phyloP scores from a whole-genome alignment of 2,113 vertebrate species.

The Gambusia holbrooki region DNA sequence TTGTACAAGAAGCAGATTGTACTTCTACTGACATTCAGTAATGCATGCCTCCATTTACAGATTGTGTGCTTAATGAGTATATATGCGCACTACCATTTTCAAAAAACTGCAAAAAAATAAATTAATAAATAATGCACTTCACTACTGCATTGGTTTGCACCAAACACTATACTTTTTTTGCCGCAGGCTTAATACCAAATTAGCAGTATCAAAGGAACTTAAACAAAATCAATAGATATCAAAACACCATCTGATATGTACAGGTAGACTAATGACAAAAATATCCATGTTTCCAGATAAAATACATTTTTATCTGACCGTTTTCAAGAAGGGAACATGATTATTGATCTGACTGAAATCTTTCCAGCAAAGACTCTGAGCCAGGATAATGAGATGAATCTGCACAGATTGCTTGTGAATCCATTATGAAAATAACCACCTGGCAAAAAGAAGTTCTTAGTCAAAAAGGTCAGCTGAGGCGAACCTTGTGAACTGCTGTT shows the following conservation, averaged over 20 bases:
- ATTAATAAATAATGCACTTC: neutral
- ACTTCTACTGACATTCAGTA: neutral
- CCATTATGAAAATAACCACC: constrained; percentile 51
- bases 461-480: constrained; percentile 34
- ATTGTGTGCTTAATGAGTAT: neutral
- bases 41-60: neutral
- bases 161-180: neutral
- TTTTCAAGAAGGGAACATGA: neutral
- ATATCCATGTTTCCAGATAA: neutral
- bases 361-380: constrained; percentile 8
- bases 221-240: neutral
- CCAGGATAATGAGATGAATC: constrained; percentile 21
- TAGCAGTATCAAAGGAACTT: neutral
- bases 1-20: neutral
- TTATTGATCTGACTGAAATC: constrained; percentile 24
- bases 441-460: constrained; percentile 22
- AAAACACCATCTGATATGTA: neutral
- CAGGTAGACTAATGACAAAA: neutral
- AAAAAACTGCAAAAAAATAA: neutral
- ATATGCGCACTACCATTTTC: neutral
- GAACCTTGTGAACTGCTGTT: constrained; percentile 22
- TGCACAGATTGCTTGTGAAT: constrained; percentile 5
- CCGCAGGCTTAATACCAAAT: neutral
- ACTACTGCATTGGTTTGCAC: neutral
- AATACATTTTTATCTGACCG: neutral